phyloP scores from a whole-genome alignment of 2,113 vertebrate genomes.

The Theristicus caerulescens region DNA sequence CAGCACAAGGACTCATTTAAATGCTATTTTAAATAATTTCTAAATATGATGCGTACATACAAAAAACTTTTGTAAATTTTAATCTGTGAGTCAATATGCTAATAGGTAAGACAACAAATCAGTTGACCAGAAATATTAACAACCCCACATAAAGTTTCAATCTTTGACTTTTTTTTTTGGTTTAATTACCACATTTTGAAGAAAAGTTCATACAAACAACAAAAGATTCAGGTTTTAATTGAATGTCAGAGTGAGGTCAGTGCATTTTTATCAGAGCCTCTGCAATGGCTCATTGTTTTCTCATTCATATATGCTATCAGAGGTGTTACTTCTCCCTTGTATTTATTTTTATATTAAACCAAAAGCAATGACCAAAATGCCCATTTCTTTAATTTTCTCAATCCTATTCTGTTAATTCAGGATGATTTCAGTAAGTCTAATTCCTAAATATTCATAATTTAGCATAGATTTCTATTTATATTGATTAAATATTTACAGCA shows the following conservation, averaged over 20 bases:
- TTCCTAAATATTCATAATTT: background rate
- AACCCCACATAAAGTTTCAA: background rate
- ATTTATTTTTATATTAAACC: background rate
- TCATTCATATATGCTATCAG: background rate
- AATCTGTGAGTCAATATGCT: background rate
- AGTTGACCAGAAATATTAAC: background rate
- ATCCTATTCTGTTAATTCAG: background rate
- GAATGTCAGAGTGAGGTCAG: background rate
- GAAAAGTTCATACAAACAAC: background rate
- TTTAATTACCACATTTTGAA: background rate
- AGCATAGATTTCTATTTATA: background rate
- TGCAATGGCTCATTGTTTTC: background rate
- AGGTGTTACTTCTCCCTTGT: background rate
- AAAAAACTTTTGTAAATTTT: background rate
- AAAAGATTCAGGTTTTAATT: background rate
- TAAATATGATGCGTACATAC: background rate
- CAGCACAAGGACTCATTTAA: background rate
- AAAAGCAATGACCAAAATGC: background rate
- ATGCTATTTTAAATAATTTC: background rate
- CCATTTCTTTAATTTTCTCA: background rate
- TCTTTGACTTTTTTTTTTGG: background rate
- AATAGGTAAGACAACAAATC: background rate
- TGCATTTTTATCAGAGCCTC: background rate
- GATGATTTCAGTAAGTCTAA: background rate
- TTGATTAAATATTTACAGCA: background rate